A percentile compares a stretch with the other conserved stretches of the same genome.
phyloP scores from a whole-genome alignment of 2,113 vertebrate species.

The Lepus timidus region DNA sequence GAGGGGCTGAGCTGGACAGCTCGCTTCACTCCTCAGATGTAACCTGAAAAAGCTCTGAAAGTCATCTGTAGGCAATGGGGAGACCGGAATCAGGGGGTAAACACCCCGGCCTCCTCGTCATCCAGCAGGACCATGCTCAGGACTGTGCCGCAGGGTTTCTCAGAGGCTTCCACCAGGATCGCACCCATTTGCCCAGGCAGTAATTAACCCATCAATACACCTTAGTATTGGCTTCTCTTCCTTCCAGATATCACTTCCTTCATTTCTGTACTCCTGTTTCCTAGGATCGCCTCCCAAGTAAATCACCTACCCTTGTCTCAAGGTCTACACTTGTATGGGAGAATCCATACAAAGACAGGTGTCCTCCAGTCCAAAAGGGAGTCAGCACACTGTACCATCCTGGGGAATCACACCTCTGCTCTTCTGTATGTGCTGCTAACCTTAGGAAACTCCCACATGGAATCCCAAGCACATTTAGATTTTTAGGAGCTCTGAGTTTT shows the following conservation, averaged over 20 bases:
- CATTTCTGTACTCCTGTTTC: constrained; percentile 27
- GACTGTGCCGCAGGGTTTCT: neutral
- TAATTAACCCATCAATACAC: neutral
- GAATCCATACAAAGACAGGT: neutral
- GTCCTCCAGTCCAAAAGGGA: neutral
- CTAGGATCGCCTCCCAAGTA: neutral
- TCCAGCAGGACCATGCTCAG: neutral
- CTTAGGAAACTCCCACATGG: neutral
- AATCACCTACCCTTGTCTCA: neutral
- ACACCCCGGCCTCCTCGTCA: neutral
- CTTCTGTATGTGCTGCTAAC: neutral
- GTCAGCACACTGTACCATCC: neutral
- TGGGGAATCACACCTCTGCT: neutral
- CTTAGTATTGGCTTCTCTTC: neutral
- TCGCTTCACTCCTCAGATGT: neutral
- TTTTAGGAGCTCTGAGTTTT: constrained; percentile 43
- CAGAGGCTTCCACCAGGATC: neutral
- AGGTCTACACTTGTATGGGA: neutral
- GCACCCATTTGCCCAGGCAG: neutral
- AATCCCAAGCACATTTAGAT: constrained; percentile 30
- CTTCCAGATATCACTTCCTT: neutral
- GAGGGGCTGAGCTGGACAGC: neutral
- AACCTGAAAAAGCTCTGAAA: neutral
- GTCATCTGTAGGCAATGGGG: neutral
- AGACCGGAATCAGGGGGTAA: neutral